These are phyloP conservation scores for Mobula birostris DNA, from an alignment of 2,113 vertebrate genomes.

Conservation along the genomic window DNA sequence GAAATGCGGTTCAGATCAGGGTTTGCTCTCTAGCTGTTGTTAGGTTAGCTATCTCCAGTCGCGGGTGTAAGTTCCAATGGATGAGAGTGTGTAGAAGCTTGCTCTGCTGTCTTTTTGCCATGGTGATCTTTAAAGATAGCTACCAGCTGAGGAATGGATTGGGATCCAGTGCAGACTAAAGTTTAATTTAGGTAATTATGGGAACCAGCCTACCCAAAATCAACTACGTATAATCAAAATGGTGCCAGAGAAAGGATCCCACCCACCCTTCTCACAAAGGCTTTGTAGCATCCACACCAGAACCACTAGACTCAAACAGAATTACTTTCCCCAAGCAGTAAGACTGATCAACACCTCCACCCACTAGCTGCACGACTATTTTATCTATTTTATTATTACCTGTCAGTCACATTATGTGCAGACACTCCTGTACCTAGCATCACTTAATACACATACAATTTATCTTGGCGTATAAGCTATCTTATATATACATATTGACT, in stretches of 20 bases:
- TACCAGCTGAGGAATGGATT: not conserved
- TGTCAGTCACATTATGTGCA: too few relatives aligned
- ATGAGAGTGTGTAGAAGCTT: not conserved
- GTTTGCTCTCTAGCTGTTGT: not conserved
- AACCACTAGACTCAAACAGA: too few relatives aligned
- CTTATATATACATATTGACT: too few relatives aligned
- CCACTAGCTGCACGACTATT: too few relatives aligned
- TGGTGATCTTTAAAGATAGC: not conserved
- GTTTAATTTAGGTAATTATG: not conserved
- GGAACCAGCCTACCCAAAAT: not conserved
- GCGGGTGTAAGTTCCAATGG: not conserved
- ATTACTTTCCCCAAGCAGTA: too few relatives aligned
- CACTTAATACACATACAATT: too few relatives aligned
- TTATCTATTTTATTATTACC: too few relatives aligned
- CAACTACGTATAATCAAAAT: too few relatives aligned
- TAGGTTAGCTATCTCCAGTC: not conserved
- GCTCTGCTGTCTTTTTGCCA: not conserved
- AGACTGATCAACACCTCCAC: too few relatives aligned
- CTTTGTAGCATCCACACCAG: not conserved
- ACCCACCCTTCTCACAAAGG: not conserved
- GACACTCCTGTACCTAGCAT: too few relatives aligned
- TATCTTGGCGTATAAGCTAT: too few relatives aligned
- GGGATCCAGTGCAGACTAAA: not conserved
- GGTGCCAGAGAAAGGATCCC: too few relatives aligned
- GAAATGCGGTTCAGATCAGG: not conserved